Evolutionary conservation across 2,888 invertebrate genomes (phyloP).

Genomic region (Drosophila yooni): DNA sequence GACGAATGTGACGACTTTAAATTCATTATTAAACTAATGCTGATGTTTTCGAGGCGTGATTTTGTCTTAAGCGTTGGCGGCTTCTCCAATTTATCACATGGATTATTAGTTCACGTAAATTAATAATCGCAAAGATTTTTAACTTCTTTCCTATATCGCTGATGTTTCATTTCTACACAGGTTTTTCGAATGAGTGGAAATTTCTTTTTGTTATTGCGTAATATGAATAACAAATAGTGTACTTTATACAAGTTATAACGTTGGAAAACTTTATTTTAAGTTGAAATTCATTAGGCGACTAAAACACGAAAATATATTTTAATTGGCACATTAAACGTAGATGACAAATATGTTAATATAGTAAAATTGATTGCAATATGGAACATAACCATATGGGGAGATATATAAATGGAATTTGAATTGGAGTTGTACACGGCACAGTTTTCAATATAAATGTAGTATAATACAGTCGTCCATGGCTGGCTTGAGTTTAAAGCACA

Average conservation of each 20-base stretch:
- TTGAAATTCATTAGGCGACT: conserved; percentile 68
- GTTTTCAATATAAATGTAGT: conserved; percentile 56
- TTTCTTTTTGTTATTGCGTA: conserved; percentile 73
- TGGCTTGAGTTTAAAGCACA: conserved; percentile 71
- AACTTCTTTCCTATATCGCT: no score
- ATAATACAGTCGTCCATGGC: conserved; percentile 78
- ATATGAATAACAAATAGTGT: conserved; percentile 66
- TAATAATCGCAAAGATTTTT: neutral
- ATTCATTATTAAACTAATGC: conserved; percentile 74
- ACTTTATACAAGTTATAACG: conserved; percentile 74
- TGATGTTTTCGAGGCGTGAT: conserved; percentile 65
- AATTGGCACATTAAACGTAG: conserved; percentile 79
- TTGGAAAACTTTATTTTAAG: conserved; percentile 73
- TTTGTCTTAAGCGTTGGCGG: conserved; percentile 73
- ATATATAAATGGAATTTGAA: conserved; percentile 60
- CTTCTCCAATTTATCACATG: conserved; percentile 75
- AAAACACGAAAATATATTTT: conserved; percentile 66
- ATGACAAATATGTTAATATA: conserved; percentile 73
- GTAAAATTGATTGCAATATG: conserved; percentile 47
- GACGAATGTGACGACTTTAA: conserved; percentile 74
- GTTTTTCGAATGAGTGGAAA: conserved; percentile 77
- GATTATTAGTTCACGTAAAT: conserved; percentile 72
- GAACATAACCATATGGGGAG: conserved; percentile 33
- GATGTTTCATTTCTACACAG: conserved; percentile 33
- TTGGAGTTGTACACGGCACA: conserved; percentile 56